phyloP scores from a whole-genome alignment of 2,113 vertebrate genomes.

The Ardeotis arabs region DNA sequence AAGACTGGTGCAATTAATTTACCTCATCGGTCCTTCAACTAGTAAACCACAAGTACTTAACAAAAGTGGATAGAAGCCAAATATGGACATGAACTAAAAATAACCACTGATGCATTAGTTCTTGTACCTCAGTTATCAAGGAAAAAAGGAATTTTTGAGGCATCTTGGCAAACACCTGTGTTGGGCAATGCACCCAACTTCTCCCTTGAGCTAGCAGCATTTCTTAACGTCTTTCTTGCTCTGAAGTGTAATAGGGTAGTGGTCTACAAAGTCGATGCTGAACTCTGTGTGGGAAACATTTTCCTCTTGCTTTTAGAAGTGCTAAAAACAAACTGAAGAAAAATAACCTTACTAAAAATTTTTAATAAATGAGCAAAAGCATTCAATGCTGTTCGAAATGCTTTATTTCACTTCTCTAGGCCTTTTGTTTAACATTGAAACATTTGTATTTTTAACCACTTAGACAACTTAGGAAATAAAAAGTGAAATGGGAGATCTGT shows the following conservation, averaged over 20 bases:
- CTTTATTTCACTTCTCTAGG: background rate
- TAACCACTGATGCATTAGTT: background rate
- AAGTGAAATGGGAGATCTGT: background rate
- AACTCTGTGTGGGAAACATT: background rate
- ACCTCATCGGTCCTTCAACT: background rate
- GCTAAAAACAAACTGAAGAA: background rate
- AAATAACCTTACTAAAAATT: background rate
- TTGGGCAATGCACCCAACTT: background rate
- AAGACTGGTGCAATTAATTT: slow-evolving; percentile 15
- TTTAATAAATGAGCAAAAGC: background rate
- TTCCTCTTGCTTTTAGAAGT: background rate
- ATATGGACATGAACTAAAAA: background rate
- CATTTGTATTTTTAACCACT: background rate
- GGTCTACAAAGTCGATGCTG: background rate
- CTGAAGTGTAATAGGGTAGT: background rate
- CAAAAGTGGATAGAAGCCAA: background rate
- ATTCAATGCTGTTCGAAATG: background rate
- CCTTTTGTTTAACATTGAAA: background rate
- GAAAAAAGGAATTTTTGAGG: background rate
- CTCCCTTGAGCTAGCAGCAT: background rate
- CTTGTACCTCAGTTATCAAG: background rate
- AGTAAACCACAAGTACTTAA: background rate
- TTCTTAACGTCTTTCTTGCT: background rate
- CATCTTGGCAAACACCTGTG: background rate
- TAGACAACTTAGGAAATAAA: background rate